Evolutionary conservation across 2,797 vertebrate genomes (phyloP).

Genomic region (Fratercula arctica): DNA sequence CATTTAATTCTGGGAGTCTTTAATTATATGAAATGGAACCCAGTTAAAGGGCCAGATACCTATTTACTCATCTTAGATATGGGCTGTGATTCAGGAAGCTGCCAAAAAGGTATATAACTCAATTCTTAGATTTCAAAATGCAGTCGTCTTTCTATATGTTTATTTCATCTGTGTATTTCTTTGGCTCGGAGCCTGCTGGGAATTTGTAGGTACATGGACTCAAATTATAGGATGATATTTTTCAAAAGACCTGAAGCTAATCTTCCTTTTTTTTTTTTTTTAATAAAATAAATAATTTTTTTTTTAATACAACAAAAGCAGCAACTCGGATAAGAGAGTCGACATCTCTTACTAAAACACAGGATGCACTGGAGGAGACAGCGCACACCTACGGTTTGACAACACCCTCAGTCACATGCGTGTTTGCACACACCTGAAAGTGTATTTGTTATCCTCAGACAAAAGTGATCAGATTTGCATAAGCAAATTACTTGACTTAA

Average conservation of each 20-base stretch:
- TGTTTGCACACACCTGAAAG: background rate
- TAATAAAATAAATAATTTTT: background rate
- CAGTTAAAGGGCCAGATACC: conserved; percentile 78
- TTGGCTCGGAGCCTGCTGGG: conserved; percentile 71
- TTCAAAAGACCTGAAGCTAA: conserved; percentile 72
- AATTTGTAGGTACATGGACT: conserved; percentile 74
- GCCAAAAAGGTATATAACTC: conserved; percentile 79
- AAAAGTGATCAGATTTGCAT: background rate
- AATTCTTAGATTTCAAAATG: conserved; percentile 76
- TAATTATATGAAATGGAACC: conserved; percentile 97
- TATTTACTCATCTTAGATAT: conserved; percentile 65
- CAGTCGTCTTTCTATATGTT: conserved; percentile 71
- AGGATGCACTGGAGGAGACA: background rate
- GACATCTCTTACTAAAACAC: conserved; percentile 1
- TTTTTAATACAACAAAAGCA: conserved; percentile 62
- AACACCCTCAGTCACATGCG: background rate
- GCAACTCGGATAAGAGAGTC: conserved; percentile 32
- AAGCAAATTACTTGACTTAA: background rate
- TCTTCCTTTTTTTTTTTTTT: conserved; percentile 1
- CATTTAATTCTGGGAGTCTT: conserved; percentile 94
- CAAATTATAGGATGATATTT: conserved; percentile 73
- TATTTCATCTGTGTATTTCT: conserved; percentile 69
- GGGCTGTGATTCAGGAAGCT: conserved; percentile 79
- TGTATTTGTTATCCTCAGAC: background rate
- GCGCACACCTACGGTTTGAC: background rate